Conservation (phyloP, 2,888 invertebrate species). For the Spilarctia lutea region DNA sequence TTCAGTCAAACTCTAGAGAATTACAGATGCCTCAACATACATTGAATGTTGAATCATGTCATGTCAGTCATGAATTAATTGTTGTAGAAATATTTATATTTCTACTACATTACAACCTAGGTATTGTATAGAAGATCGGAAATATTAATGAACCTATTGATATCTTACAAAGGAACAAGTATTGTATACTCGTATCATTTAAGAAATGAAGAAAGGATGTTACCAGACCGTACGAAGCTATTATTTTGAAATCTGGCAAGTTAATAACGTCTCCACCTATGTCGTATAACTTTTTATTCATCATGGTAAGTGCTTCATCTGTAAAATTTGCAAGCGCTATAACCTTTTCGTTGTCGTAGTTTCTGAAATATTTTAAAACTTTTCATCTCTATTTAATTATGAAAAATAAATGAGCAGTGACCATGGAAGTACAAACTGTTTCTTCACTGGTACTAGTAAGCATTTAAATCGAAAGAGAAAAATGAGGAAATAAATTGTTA, state of each 20-base stretch:
- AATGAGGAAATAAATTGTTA: no score
- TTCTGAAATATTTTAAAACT: conserved; percentile 51
- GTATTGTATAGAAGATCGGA: no score
- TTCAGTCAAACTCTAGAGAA: no score
- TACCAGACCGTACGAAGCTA: conserved; percentile 52
- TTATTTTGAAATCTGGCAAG: conserved; percentile 57
- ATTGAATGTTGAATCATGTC: no score
- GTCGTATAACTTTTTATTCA: conserved; percentile 53
- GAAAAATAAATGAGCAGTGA: background rate
- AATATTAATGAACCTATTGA: no score
- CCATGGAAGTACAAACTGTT: background rate
- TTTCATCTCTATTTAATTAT: background rate
- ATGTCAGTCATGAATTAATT: no score
- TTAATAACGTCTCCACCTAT: conserved; percentile 43
- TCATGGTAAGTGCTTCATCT: conserved; percentile 54
- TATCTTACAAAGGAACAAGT: no score
- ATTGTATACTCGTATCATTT: background rate
- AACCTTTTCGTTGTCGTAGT: conserved; percentile 66
- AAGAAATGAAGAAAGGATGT: conserved; percentile 23
- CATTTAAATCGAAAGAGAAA: no score
- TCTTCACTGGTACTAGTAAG: background rate
- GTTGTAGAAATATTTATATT: no score
- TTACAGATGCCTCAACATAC: no score
- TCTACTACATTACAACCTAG: no score
- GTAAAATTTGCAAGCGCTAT: conserved; percentile 60